Base-by-base conservation (phyloP, 2,888 invertebrate species). In the Hartigia nigra region DNA sequence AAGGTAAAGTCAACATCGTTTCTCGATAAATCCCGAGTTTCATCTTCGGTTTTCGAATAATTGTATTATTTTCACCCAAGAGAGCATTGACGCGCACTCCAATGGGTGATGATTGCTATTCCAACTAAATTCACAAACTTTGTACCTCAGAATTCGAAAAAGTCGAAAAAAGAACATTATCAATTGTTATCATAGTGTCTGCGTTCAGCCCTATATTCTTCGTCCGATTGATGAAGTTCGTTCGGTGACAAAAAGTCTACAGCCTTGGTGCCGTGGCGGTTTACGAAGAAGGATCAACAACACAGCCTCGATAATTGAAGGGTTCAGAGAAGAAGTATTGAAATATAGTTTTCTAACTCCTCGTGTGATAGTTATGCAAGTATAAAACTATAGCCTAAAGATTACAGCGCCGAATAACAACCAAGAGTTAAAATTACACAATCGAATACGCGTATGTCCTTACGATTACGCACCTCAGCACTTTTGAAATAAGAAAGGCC, bases 271-370 rank as follows among this genome's bases (percentile, higher is more conserved):
- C 9, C 55, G 55, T 55, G 23, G 23, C 23, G 31, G 12, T 32
- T 72, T 11, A 72, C 72, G 31, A 72, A 72, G 72, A 72, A 31
- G 55, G 23, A 72, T 32, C 72, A 83, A 81, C 86, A 86, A 84
- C 84, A 86, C 86, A 87, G 88, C 85, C 87, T 86, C 83, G 80
- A 83, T 84, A 87, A 87, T 88, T 86, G 85, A 87, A 85, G 85
- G 84, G 81, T 84, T 81, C 79, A 81, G 84, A 84, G 82, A 83
- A 86, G 83, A 87, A 87, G 84, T 86, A 87, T 86, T 87, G 86
- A 88, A 87, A 87, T 86, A 83, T 80, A 85, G 74, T 77, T 76
- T 74, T 55, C 77, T 23, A 78, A 77, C 79, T 76, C 77, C 79
- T 76, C 76, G 80, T 79, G 80, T 82, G 55, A 55, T 55, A 55